Conservation (phyloP, 2,888 invertebrate genomes). For the Cheilosia impressa region DNA sequence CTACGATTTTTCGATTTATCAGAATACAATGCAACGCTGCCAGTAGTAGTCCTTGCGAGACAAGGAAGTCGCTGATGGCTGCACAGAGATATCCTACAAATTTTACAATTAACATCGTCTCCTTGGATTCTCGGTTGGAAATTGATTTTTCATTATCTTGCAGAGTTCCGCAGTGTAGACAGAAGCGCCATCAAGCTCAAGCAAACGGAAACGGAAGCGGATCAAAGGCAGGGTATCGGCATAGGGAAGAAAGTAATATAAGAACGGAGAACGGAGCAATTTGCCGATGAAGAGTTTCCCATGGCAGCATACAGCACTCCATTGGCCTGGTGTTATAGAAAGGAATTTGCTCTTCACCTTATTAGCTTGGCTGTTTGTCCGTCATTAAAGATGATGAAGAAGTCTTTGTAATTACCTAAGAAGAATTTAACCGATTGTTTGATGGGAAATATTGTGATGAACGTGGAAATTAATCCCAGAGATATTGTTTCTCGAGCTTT, state of each 20-base stretch:
- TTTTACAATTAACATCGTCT: slow-evolving; percentile 59
- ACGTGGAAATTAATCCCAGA: neutral
- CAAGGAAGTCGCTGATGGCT: slow-evolving; percentile 15
- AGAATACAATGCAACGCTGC: slow-evolving; percentile 34
- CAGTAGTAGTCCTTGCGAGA: slow-evolving; percentile 8
- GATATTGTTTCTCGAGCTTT: neutral
- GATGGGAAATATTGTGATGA: neutral
- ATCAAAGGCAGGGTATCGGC: neutral
- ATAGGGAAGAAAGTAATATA: neutral
- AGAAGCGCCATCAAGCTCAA: slow-evolving; percentile 34
- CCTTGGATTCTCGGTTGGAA: slow-evolving; percentile 34
- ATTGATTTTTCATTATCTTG: slow-evolving; percentile 60
- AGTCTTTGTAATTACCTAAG: slow-evolving; percentile 17
- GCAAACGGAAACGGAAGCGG: slow-evolving; percentile 28
- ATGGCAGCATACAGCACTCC: neutral
- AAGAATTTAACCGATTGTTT: slow-evolving; percentile 10
- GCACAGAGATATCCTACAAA: slow-evolving; percentile 18
- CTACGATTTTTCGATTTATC: slow-evolving; percentile 5
- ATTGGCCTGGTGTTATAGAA: slow-evolving; percentile 1
- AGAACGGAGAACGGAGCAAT: too few species aligned
- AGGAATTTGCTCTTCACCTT: slow-evolving; percentile 28
- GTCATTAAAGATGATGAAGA: neutral
- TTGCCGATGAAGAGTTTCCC: slow-evolving; percentile 8
- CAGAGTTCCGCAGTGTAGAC: slow-evolving; percentile 27
- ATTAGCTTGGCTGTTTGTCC: neutral